Conservation (phyloP, 2,113 vertebrate species). For the Lontra canadensis region DNA sequence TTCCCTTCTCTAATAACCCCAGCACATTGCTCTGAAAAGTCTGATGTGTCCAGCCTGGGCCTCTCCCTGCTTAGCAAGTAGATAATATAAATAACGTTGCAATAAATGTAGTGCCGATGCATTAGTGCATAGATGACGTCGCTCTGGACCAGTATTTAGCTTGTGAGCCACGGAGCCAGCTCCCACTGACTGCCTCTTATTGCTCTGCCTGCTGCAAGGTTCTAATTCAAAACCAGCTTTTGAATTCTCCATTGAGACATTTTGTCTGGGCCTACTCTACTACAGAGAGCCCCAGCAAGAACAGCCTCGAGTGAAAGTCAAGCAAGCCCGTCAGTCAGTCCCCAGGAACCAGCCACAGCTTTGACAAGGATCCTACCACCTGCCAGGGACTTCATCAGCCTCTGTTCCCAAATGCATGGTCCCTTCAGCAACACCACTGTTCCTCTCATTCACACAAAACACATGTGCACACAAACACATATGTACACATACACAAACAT, state of each 20-base stretch:
- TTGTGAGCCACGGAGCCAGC: background rate
- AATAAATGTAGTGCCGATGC: constrained; percentile 24
- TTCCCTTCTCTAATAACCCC: constrained; percentile 22
- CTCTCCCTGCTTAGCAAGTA: constrained; percentile 55
- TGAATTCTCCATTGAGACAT: background rate
- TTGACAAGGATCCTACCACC: background rate
- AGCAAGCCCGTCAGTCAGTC: background rate
- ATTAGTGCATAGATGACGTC: background rate
- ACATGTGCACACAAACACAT: rapidly evolving
- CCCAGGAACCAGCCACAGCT: background rate
- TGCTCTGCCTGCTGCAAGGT: background rate
- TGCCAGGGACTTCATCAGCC: background rate
- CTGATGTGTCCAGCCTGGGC: constrained; percentile 15
- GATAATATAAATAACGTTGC: constrained; percentile 55
- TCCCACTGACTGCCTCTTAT: background rate
- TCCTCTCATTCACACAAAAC: background rate
- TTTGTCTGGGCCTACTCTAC: background rate
- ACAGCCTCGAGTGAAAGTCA: background rate
- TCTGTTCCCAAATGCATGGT: background rate
- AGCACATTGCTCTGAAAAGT: background rate
- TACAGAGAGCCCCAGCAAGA: background rate
- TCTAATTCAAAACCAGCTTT: background rate
- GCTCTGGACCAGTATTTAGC: background rate
- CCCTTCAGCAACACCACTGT: background rate
- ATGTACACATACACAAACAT: background rate